Evolutionary conservation across 2,113 vertebrate genomes (phyloP).

Genomic region (Cygnus atratus): DNA sequence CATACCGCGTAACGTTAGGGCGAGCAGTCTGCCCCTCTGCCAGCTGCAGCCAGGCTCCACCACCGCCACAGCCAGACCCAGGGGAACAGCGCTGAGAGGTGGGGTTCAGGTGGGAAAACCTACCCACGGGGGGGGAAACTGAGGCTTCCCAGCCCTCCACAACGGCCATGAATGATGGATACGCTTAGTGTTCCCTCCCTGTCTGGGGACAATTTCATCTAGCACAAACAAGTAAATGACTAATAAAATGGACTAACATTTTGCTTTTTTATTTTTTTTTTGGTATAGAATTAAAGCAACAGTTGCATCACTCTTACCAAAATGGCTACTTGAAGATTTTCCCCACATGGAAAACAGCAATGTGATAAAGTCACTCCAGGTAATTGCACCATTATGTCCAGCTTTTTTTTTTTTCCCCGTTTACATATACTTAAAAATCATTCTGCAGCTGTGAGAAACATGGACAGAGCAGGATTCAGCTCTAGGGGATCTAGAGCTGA

Average conservation of each 20-base stretch:
- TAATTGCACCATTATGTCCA: neutral
- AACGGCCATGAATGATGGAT: too few relatives aligned
- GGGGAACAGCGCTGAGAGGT: neutral
- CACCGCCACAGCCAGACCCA: neutral
- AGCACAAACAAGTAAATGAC: fast-evolving
- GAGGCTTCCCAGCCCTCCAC: neutral
- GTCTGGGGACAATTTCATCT: too few relatives aligned
- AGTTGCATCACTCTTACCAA: conserved; percentile 47
- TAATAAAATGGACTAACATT: neutral
- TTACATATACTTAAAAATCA: neutral
- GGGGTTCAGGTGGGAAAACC: fast-evolving
- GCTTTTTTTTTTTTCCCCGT: neutral
- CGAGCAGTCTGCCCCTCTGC: neutral
- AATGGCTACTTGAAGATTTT: conserved; percentile 73
- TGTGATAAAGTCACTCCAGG: conserved; percentile 72
- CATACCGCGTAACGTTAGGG: neutral
- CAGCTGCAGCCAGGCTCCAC: neutral
- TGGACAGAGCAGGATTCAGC: fast-evolving
- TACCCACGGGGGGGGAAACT: fast-evolving
- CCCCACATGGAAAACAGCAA: conserved; percentile 75
- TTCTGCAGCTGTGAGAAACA: neutral
- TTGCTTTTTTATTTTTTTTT: neutral
- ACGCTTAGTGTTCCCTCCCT: neutral
- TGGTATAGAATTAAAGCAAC: conserved; percentile 56
- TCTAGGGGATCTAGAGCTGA: neutral